A percentile compares a stretch with the other conserved stretches of the same genome.
phyloP scores from a whole-genome alignment of 1,140 invertebrate species.

The Lutraria rhynchaena region DNA sequence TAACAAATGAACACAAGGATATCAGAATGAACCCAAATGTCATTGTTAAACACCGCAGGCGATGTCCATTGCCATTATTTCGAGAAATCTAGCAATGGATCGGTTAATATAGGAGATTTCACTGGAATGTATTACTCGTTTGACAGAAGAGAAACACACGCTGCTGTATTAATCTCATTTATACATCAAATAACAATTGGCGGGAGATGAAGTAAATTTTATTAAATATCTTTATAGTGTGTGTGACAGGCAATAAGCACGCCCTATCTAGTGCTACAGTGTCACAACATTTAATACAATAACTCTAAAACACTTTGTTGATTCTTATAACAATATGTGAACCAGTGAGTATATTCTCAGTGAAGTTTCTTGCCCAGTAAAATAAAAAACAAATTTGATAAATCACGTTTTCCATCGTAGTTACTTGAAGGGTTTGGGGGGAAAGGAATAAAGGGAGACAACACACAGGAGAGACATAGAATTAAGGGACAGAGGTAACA shows the following conservation, averaged over 20 bases:
- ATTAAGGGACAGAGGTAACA: too few species aligned
- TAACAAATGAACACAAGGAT: slow-evolving; percentile 54
- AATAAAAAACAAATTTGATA: too few species aligned
- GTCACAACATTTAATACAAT: too few species aligned
- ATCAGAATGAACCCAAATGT: slow-evolving; percentile 55
- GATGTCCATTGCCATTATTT: slow-evolving; percentile 57
- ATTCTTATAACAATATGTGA: too few species aligned
- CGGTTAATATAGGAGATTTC: slow-evolving; percentile 53
- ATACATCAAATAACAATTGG: slow-evolving; percentile 47
- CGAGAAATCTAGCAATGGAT: slow-evolving; percentile 45
- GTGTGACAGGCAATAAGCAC: not conserved
- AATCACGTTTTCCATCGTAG: too few species aligned
- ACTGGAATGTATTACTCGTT: slow-evolving; percentile 56
- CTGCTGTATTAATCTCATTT: slow-evolving; percentile 46
- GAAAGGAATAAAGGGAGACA: too few species aligned
- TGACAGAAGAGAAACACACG: slow-evolving; percentile 17
- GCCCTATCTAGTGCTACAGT: too few species aligned
- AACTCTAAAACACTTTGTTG: too few species aligned
- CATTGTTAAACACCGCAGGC: slow-evolving; percentile 54
- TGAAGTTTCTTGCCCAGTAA: too few species aligned
- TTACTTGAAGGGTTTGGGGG: too few species aligned
- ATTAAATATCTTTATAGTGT: slow-evolving; percentile 19
- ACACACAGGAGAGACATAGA: too few species aligned
- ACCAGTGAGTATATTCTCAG: too few species aligned
- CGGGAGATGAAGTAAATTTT: slow-evolving; percentile 31